These are phyloP conservation scores for Nephrotoma appendiculata DNA, from an alignment of 2,888 invertebrate genomes.

Conservation along the genomic window DNA sequence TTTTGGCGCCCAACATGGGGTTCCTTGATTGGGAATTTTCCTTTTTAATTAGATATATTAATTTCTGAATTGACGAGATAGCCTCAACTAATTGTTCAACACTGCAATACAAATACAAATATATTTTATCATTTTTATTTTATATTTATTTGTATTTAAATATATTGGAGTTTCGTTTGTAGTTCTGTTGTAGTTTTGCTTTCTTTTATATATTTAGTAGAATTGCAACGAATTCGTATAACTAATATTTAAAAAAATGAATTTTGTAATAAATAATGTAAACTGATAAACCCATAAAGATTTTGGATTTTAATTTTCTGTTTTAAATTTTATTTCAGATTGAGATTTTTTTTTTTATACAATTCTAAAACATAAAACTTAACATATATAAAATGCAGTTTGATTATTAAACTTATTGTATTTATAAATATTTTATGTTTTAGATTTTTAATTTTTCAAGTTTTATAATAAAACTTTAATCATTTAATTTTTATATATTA, in stretches of 20 bases:
- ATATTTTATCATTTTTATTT: not conserved
- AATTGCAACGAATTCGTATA: not conserved
- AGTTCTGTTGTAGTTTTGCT: not conserved
- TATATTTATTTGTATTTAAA: not conserved
- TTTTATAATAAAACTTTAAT: not conserved
- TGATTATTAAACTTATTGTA: not conserved
- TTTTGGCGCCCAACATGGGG: no score
- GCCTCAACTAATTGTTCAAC: no score
- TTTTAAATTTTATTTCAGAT: not conserved
- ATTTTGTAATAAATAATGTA: not conserved
- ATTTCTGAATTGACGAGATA: no score
- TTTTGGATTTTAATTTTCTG: not conserved
- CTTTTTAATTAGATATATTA: no score
- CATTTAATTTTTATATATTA: not conserved
- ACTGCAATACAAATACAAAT: not conserved
- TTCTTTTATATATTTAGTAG: not conserved
- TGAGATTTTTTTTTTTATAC: not conserved
- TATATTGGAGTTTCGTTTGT: not conserved
- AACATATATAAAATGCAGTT: not conserved
- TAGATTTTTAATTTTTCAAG: not conserved
- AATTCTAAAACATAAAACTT: not conserved
- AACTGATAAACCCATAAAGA: not conserved
- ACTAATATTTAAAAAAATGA: not conserved
- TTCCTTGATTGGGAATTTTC: no score
- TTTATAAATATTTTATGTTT: not conserved